Conservation (phyloP, 1,140 invertebrate genomes). For the Penaeus japonicus region DNA sequence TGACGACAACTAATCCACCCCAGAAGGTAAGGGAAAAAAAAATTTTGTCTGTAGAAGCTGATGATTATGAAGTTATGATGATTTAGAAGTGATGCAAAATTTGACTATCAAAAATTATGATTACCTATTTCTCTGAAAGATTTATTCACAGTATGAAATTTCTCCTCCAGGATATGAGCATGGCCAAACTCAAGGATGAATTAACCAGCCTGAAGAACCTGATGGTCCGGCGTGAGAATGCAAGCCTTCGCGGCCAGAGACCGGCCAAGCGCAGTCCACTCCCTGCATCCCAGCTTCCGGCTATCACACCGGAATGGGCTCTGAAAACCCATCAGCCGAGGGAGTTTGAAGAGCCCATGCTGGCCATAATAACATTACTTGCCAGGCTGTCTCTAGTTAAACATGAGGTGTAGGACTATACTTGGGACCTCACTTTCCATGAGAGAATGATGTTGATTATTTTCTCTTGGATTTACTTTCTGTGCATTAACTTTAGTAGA, state of each 20-base stretch:
- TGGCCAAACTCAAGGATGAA: slow-evolving; percentile 1
- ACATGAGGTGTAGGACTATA: no score
- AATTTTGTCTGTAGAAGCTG: no score
- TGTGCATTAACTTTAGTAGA: no score
- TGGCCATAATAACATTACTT: slow-evolving; percentile 17
- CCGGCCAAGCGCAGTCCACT: background rate
- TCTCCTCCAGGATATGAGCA: slow-evolving; percentile 7
- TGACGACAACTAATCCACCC: background rate
- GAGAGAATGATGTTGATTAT: no score
- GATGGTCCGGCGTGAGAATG: slow-evolving; percentile 31
- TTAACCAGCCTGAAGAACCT: slow-evolving; percentile 22
- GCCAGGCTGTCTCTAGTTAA: background rate
- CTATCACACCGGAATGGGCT: slow-evolving; percentile 27
- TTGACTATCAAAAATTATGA: no score
- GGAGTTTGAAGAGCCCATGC: slow-evolving; percentile 34
- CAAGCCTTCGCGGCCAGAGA: background rate
- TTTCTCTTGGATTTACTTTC: no score
- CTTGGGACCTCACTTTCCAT: no score
- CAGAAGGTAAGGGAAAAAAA: background rate
- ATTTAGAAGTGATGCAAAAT: no score
- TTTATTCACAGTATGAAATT: no score
- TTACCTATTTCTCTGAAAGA: no score
- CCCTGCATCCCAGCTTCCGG: background rate
- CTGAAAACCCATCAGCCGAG: background rate
- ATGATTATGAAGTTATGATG: no score